These are phyloP conservation scores for Sebastes dallii DNA, from an alignment of 2,797 vertebrate species.

Conservation along the genomic window DNA sequence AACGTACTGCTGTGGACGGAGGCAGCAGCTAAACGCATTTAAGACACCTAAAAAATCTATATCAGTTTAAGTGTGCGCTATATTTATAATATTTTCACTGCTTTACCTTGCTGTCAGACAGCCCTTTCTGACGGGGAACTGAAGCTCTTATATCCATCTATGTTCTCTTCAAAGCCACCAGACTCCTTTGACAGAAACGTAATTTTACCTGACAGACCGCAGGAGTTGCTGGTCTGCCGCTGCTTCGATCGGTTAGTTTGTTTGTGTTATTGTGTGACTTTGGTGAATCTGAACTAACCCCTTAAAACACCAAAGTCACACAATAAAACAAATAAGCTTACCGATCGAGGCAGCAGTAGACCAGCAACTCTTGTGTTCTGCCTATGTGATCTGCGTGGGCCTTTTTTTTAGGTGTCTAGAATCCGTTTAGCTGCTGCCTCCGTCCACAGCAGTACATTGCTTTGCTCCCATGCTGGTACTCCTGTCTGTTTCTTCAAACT, in stretches of 20 bases:
- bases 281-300: too few species aligned
- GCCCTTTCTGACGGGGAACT: neutral
- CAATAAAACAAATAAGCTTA: too few species aligned
- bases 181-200: too few species aligned
- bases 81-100: neutral
- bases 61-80: neutral
- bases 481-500: too few species aligned
- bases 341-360: too few species aligned
- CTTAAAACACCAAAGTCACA: too few species aligned
- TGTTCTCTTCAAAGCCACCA: neutral
- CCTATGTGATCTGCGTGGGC: too few species aligned
- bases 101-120: fast-evolving
- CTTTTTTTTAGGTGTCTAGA: too few species aligned
- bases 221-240: neutral
- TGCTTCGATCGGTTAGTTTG: neutral
- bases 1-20: neutral
- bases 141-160: fast-evolving
- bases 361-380: too few species aligned
- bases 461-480: too few species aligned
- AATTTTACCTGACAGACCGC: fast-evolving
- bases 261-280: neutral
- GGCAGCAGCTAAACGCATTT: neutral
- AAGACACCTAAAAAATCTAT: fast-evolving
- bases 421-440: too few species aligned
- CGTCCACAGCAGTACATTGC: too few species aligned